Base-by-base conservation (phyloP, 2,888 invertebrate species). In the Leptopilina drosophilae region DNA sequence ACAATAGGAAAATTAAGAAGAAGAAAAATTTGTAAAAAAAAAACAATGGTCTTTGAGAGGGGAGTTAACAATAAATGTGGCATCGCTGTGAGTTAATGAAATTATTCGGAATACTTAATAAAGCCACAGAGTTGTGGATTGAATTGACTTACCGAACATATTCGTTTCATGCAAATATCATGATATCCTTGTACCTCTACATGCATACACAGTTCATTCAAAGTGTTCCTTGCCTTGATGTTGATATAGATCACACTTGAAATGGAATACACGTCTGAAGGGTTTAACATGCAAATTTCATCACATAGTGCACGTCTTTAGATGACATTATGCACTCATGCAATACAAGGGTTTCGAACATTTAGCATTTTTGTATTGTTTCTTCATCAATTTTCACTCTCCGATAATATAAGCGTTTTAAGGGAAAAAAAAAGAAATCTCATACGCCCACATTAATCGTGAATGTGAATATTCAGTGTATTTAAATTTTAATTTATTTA, bases 241-340 rank as follows among this genome's bases (percentile, higher is more conserved):
- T 20, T 49, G 15, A 15, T 49, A 49, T 67, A 12, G 49, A 67
- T 67, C 49, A 20, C 20, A 49, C 46, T 67, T 49, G 6, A 67
- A 67, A 49, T 67, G 67, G 49, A 67, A 46, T 67, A 15, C 49
- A 67, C 49, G 49, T 67, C 26, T 67, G 15, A 67, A 67, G 46
- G 67, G 49, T 15, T 67, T 49, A 66, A 66, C 46, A 67, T 49
- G 49, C 12, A 67, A 67, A 20, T 49, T 67, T 49, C 26, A 49
- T 49, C 46, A 67, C 46, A 46, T 67, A 12, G 46, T 67, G 46
- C 64, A 64, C 64, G 40, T 64, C 64, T 64, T 64, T 40, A 64
- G 40, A 64, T 64, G 64, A 64, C 64, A 64, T 64, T 26, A 64
- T 40, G 64, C 33, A 64, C 64, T 64, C 64, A 64, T 64, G 40